These are phyloP conservation scores for Hemiscyllium ocellatum DNA, from an alignment of 2,113 vertebrate genomes.

Conservation along the genomic window DNA sequence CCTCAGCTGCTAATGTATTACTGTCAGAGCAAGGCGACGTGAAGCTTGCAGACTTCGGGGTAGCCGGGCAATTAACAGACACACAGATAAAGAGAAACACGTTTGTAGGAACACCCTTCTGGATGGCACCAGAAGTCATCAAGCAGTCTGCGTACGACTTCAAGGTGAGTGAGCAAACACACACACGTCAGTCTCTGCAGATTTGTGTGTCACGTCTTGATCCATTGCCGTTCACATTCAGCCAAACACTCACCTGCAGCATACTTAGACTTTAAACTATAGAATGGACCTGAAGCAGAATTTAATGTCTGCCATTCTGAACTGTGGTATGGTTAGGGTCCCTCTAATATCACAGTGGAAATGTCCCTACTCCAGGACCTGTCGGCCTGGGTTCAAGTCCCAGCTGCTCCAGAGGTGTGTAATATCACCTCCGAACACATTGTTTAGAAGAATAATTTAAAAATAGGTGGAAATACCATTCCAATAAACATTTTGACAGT, in stretches of 20 bases:
- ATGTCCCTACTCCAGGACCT: too few relatives aligned
- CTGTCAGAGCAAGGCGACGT: slow-evolving; percentile 94
- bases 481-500: not conserved
- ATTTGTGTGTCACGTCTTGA: not conserved
- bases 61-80: slow-evolving; percentile 93
- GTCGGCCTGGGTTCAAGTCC: too few relatives aligned
- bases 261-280: not conserved
- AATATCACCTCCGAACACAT: too few relatives aligned
- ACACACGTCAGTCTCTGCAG: not conserved
- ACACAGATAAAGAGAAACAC: slow-evolving; percentile 99
- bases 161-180: slow-evolving; percentile 65
- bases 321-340: too few relatives aligned
- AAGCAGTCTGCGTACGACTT: slow-evolving; percentile 97
- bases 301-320: not conserved
- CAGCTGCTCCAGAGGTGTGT: too few relatives aligned
- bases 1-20: slow-evolving; percentile 84
- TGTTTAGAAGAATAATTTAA: too few relatives aligned
- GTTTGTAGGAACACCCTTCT: slow-evolving; percentile 95
- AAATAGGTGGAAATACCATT: not conserved
- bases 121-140: slow-evolving; percentile 99
- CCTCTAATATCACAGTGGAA: too few relatives aligned
- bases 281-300: not conserved
- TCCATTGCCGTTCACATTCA: not conserved
- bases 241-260: not conserved
- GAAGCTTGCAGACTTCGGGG: slow-evolving; percentile 95